These are phyloP conservation scores for Phrixothrix hirtus DNA, from an alignment of 2,888 invertebrate species.

Conservation along the genomic window DNA sequence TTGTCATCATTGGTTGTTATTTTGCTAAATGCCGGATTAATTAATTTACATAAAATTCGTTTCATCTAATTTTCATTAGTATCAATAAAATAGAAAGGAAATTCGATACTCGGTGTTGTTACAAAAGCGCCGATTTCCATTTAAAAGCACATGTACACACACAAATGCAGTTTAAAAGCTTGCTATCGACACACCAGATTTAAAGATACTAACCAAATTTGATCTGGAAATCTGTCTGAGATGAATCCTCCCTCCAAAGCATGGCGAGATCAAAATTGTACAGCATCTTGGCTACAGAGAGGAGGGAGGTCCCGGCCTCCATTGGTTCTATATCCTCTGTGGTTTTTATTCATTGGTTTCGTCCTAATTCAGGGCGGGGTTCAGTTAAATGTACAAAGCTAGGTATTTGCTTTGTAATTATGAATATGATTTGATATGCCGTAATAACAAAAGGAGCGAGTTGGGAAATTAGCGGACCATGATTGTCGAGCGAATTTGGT, in stretches of 20 bases:
- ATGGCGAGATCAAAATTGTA: conserved; percentile 39
- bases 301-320: conserved; percentile 32
- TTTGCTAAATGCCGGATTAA: no score
- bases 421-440: conserved; percentile 56
- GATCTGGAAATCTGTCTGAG: conserved; percentile 38
- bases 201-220: conserved; percentile 41
- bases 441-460: conserved; percentile 55
- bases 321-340: conserved; percentile 39
- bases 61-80: no score
- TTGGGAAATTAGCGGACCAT: conserved; percentile 54
- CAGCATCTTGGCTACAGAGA: conserved; percentile 38
- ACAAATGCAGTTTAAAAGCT: conserved; percentile 11
- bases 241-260: conserved; percentile 35
- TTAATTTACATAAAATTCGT: no score
- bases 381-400: conserved; percentile 38
- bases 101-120: no score
- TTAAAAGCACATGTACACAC: conserved; percentile 22
- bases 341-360: conserved; percentile 31
- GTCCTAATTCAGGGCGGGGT: conserved; percentile 34
- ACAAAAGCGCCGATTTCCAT: neutral
- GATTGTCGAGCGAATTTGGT: conserved; percentile 52
- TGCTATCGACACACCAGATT: conserved; percentile 38
- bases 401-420: conserved; percentile 57
- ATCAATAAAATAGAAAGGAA: no score
- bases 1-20: conserved; percentile 54